Percentiles rank a stretch among this genome's conserved stretches.
Evolutionary conservation across 2,888 invertebrate genomes (phyloP).

Genomic region (Stenoptilia bipunctidactyla): DNA sequence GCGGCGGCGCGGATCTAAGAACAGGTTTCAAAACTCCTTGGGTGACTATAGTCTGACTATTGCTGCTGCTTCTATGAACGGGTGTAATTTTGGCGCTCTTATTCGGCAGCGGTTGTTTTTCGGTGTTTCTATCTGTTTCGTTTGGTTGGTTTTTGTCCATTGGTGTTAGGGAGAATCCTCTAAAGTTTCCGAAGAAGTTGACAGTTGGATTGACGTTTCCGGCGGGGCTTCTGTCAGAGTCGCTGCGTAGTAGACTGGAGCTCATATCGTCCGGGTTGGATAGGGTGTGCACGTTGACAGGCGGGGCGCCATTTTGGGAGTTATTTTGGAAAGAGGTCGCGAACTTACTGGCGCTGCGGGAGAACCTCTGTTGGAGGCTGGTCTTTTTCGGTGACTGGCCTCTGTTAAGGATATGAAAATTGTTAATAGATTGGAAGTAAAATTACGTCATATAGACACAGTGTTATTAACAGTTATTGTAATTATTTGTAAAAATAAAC

Average conservation of each 20-base stretch:
- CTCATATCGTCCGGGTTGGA: slow-evolving; percentile 79
- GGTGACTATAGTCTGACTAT: slow-evolving; percentile 39
- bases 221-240: slow-evolving; percentile 57
- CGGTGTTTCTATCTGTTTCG: slow-evolving; percentile 15
- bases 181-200: slow-evolving; percentile 88
- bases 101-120: slow-evolving; percentile 21
- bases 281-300: slow-evolving; percentile 60
- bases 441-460: background rate
- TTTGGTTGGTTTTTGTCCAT: slow-evolving; percentile 57
- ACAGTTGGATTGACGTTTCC: slow-evolving; percentile 58
- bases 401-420: slow-evolving; percentile 23
- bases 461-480: too few species aligned
- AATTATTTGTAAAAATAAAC: too few species aligned
- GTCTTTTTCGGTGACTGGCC: slow-evolving; percentile 57
- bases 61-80: slow-evolving; percentile 53
- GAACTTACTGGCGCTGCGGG: slow-evolving; percentile 58
- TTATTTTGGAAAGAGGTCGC: slow-evolving; percentile 56
- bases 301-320: slow-evolving; percentile 38
- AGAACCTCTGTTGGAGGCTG: slow-evolving; percentile 52
- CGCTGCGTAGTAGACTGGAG: slow-evolving; percentile 74
- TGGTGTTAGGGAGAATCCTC: slow-evolving; percentile 85
- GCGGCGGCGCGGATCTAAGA: slow-evolving; percentile 73
- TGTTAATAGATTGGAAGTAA: background rate
- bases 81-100: slow-evolving; percentile 71
- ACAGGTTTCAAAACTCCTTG: slow-evolving; percentile 57